Conservation (phyloP, 2,888 invertebrate genomes). For the Neuroscelio doddi region DNA sequence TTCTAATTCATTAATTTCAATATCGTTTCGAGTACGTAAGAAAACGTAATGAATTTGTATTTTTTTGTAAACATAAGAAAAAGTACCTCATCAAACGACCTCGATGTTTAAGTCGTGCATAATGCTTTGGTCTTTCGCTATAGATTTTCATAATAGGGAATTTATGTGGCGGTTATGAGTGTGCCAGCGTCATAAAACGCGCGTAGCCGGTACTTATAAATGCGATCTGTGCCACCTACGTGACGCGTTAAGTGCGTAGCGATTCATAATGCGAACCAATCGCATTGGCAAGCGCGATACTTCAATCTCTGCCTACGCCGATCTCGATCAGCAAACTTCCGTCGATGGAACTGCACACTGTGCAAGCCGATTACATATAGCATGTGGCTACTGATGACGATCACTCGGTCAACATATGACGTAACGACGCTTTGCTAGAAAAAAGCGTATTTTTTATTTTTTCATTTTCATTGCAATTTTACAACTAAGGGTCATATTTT, state of each 20-base stretch:
- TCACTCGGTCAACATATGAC: conserved; percentile 13
- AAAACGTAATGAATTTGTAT: no score
- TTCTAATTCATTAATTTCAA: no score
- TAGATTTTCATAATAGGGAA: conserved; percentile 46
- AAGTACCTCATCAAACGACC: conserved; percentile 3
- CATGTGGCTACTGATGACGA: conserved; percentile 2
- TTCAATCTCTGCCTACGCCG: conserved; percentile 46
- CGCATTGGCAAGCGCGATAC: conserved; percentile 25
- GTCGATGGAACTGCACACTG: conserved; percentile 28
- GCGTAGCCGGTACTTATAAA: conserved; percentile 38
- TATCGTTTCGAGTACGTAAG: no score
- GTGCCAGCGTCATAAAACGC: conserved; percentile 25
- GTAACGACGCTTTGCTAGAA: no score
- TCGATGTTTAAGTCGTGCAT: conserved; percentile 9
- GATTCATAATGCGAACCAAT: conserved; percentile 37
- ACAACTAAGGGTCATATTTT: no score
- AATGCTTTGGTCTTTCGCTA: conserved; percentile 11
- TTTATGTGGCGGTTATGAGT: conserved; percentile 45
- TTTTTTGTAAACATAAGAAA: no score
- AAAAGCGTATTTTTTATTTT: no score
- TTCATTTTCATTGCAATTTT: no score
- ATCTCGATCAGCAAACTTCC: conserved; percentile 46
- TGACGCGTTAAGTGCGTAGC: conserved; percentile 29
- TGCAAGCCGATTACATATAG: conserved; percentile 16
- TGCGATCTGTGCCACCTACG: conserved; percentile 38